Evolutionary conservation across 2,113 vertebrate species (phyloP).

Genomic region (Okapia johnstoni): DNA sequence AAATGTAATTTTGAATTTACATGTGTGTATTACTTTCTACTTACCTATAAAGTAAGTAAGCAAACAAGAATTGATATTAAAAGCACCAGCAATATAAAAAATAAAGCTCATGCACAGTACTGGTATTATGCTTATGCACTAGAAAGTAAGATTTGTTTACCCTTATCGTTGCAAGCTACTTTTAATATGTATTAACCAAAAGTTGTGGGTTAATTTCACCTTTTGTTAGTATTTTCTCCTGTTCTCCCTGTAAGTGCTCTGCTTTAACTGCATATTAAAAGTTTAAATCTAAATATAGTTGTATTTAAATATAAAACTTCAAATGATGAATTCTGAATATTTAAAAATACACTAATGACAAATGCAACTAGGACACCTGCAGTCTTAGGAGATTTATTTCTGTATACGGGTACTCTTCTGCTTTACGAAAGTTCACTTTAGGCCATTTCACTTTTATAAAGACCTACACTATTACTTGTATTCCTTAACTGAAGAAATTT

Average conservation of each 20-base stretch:
- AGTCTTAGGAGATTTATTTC: slow-evolving; percentile 11
- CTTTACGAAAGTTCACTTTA: not conserved
- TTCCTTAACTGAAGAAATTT: not conserved
- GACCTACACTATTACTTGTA: not conserved
- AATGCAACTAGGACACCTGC: not conserved
- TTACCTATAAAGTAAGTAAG: not conserved
- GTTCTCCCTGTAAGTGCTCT: not conserved
- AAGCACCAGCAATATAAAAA: not conserved
- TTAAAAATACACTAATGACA: slow-evolving; percentile 5
- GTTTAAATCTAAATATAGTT: not conserved
- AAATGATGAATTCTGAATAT: not conserved
- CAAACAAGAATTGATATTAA: not conserved
- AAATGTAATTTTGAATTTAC: not conserved
- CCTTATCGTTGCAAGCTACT: not conserved
- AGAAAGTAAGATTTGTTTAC: not conserved
- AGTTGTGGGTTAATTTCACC: not conserved
- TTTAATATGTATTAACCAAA: slow-evolving; percentile 6
- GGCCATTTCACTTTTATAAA: not conserved
- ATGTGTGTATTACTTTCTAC: not conserved
- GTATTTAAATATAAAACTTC: slow-evolving; percentile 10
- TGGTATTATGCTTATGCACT: not conserved
- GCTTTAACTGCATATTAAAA: not conserved
- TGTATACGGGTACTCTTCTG: not conserved
- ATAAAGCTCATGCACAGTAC: not conserved
- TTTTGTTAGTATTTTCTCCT: not conserved